phyloP scores from a whole-genome alignment of 2,888 invertebrate genomes.

The Dusona sp. region DNA sequence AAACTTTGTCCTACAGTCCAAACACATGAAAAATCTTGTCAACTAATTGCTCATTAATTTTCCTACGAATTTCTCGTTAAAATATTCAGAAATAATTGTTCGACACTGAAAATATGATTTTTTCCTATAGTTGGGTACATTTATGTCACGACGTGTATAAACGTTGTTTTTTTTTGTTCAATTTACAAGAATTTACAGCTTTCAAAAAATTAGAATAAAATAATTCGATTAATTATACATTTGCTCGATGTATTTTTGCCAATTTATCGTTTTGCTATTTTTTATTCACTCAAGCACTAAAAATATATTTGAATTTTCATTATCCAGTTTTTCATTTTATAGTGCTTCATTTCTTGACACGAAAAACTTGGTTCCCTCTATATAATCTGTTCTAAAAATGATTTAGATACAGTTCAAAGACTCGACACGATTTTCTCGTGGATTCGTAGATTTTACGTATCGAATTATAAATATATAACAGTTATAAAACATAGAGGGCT shows the following conservation, averaged over 20 bases:
- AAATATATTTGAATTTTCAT: not conserved
- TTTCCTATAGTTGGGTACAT: not conserved
- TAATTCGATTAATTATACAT: no score
- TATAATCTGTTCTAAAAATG: not conserved
- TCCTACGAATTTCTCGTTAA: not conserved
- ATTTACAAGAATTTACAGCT: no score
- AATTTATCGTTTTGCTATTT: no score
- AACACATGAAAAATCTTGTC: conserved; percentile 11
- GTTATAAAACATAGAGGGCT: not conserved
- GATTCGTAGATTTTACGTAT: not conserved
- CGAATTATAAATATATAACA: not conserved
- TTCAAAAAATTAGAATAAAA: no score
- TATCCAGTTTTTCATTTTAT: not conserved
- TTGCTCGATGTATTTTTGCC: no score
- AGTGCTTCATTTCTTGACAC: not conserved
- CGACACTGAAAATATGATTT: not conserved
- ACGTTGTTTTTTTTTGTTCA: not conserved
- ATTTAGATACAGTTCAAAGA: not conserved
- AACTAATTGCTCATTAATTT: conserved; percentile 6
- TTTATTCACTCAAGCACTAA: no score
- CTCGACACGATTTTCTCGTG: conserved; percentile 6
- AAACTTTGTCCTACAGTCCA: conserved; percentile 21
- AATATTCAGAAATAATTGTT: not conserved
- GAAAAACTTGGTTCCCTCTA: no score
- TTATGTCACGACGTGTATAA: not conserved